Evolutionary conservation across 1,140 invertebrate species (phyloP), one percentile per base, ranked within the genome.

Genomic region (Eubasilissa regina): DNA sequence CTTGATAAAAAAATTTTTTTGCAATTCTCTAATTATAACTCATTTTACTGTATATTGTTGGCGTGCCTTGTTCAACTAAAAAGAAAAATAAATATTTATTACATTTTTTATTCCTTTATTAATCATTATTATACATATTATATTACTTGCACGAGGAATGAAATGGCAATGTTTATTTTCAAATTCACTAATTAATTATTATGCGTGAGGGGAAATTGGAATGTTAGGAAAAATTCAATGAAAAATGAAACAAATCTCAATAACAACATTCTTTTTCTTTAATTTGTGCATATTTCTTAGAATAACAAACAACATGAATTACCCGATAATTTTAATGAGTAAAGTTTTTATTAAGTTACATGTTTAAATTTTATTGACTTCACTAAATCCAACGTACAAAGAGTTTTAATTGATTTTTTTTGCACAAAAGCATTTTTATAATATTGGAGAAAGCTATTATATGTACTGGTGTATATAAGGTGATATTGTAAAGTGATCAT

Each of bases 271-370:
- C 62, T 79, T 60, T 79, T 60, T 79, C 47, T 80, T 80, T 83
- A 79, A 80, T 83, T 83, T 83, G 81, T 83, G 81, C 81, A 83
- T 80, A 80, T 78, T 76, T 80, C 62, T 75, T 82, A 77, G 17
- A 82, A 77, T 77, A 70, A 80, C 74, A 82, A 35, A 81, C 74
- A 82, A 82, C 78, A 80, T 68, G 74, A 81, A 82, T 58, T 82
- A 81, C 74, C 75, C 55, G 77, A 77, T 81, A 82, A 76, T 77
- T 73, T 81, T 47, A 72, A 60, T 55, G 60, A 81, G 62, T 75
- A 64, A 66, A 25, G 13, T 51, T 15, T 55, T 56, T 43, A 43
- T 74, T 55, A 62, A 62, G 45, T 51, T 75, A 75, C 21, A 55
- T n/a, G 44, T 80, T 75, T 35, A 51, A 53, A 13, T 19, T 68